Evolutionary conservation across 2,113 vertebrate species (phyloP).

Genomic region (Toxostoma redivivum): DNA sequence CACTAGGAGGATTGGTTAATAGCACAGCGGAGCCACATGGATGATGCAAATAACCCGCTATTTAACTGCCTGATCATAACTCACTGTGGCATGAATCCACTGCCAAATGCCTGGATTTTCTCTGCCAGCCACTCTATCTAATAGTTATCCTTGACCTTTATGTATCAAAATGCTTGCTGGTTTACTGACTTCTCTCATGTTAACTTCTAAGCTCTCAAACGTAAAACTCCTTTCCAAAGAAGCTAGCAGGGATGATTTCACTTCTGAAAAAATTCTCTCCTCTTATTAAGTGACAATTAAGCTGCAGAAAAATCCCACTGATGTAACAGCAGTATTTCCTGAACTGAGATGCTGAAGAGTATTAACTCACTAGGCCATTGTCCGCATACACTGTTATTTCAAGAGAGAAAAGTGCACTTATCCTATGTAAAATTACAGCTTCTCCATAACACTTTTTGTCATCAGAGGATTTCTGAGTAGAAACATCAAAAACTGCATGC

Average conservation of each 20-base stretch:
- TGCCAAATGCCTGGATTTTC: not conserved
- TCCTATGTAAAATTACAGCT: not conserved
- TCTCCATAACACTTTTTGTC: not conserved
- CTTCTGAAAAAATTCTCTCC: not conserved
- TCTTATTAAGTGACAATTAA: not conserved
- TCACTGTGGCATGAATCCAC: not conserved
- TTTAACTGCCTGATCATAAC: not conserved
- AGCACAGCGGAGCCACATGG: not conserved
- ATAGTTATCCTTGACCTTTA: not conserved
- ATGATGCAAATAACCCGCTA: not conserved
- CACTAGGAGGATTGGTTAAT: not conserved
- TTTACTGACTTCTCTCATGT: not conserved
- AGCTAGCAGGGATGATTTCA: not conserved
- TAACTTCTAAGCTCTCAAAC: not conserved
- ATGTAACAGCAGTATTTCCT: not conserved
- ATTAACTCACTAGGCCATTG: not conserved
- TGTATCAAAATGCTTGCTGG: not conserved
- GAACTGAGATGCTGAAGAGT: not conserved
- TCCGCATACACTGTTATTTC: not conserved
- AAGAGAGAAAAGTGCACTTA: not conserved
- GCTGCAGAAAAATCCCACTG: not conserved
- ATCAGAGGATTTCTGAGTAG: not conserved
- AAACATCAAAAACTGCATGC: not conserved
- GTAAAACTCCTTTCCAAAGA: not conserved
- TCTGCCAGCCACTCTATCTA: not conserved